A percentile compares a stretch with the other conserved stretches of the same genome.
Conservation (phyloP, 2,888 invertebrate species). For the Thalpophila matura region DNA sequence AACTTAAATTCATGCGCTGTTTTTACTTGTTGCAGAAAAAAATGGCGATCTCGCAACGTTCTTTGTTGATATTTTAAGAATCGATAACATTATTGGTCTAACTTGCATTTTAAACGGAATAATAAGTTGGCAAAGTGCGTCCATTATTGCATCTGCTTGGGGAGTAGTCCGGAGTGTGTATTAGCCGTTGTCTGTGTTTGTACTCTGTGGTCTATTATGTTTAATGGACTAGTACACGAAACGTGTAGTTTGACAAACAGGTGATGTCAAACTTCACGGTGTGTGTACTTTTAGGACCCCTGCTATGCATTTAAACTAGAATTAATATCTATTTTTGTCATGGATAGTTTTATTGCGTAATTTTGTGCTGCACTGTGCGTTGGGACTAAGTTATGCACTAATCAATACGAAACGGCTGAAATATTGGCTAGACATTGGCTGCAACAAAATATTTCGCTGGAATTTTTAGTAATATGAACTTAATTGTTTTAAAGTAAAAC, state of each 20-base stretch:
- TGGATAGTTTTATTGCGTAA: background rate
- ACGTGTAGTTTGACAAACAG: no score
- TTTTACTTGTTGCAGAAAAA: constrained; percentile 71
- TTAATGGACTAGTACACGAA: no score
- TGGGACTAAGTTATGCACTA: background rate
- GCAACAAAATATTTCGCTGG: background rate
- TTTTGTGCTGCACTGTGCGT: background rate
- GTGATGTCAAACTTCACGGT: constrained; percentile 40
- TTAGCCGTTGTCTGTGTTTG: constrained; percentile 30
- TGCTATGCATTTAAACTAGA: constrained; percentile 28
- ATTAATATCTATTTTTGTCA: constrained; percentile 23
- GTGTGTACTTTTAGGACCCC: constrained; percentile 18
- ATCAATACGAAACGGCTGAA: background rate
- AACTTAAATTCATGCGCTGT: constrained; percentile 74
- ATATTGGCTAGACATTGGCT: background rate
- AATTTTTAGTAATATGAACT: background rate
- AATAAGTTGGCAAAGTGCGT: constrained; percentile 42
- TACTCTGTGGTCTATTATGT: constrained; percentile 21
- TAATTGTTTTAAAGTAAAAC: constrained; percentile 27
- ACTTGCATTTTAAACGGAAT: constrained; percentile 72
- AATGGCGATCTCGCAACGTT: constrained; percentile 69
- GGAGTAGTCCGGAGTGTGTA: constrained; percentile 7
- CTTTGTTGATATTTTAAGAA: constrained; percentile 77
- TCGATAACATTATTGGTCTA: constrained; percentile 69
- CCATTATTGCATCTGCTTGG: constrained; percentile 56